A percentile compares a stretch with the other conserved stretches of the same genome.
phyloP scores from a whole-genome alignment of 2,888 invertebrate genomes.

The Spodoptera picta region DNA sequence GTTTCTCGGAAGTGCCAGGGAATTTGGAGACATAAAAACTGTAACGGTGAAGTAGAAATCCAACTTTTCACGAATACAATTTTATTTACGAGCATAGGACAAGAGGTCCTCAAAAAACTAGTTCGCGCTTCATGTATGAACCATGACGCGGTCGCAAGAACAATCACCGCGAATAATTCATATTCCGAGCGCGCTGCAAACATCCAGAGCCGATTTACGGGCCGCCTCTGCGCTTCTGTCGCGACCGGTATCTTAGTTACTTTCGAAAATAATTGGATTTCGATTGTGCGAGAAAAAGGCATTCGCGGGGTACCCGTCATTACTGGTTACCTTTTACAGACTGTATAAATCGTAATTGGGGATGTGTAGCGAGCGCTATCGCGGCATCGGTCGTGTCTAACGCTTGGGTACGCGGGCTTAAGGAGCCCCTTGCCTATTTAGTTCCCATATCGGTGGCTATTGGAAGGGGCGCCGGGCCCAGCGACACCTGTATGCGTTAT shows the following conservation, averaged over 20 bases:
- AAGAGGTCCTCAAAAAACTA: conserved; percentile 80
- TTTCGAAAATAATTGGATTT: conserved; percentile 88
- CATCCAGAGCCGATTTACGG: conserved; percentile 83
- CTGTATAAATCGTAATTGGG: conserved; percentile 85
- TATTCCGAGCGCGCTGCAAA: conserved; percentile 87
- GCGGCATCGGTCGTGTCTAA: conserved; percentile 79
- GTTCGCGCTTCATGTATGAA: conserved; percentile 88
- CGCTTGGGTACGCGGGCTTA: conserved; percentile 76
- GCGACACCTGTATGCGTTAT: conserved; percentile 88
- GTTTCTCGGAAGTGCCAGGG: conserved; percentile 54
- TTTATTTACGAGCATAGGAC: conserved; percentile 77
- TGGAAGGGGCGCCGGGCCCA: conserved; percentile 78
- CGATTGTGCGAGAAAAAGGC: conserved; percentile 84
- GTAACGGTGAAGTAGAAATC: conserved; percentile 69
- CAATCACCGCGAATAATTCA: conserved; percentile 88
- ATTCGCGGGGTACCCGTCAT: conserved; percentile 78
- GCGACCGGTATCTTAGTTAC: conserved; percentile 83
- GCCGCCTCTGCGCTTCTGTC: conserved; percentile 77
- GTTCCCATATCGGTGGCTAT: conserved; percentile 78
- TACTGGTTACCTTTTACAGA: conserved; percentile 85
- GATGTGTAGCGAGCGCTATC: conserved; percentile 77
- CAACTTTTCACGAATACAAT: conserved; percentile 76
- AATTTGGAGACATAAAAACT: conserved; percentile 65
- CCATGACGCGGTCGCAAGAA: conserved; percentile 86
- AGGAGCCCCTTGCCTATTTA: conserved; percentile 79